These are phyloP conservation scores for Epirrita christyi DNA, from an alignment of 2,888 invertebrate genomes.

Conservation along the genomic window DNA sequence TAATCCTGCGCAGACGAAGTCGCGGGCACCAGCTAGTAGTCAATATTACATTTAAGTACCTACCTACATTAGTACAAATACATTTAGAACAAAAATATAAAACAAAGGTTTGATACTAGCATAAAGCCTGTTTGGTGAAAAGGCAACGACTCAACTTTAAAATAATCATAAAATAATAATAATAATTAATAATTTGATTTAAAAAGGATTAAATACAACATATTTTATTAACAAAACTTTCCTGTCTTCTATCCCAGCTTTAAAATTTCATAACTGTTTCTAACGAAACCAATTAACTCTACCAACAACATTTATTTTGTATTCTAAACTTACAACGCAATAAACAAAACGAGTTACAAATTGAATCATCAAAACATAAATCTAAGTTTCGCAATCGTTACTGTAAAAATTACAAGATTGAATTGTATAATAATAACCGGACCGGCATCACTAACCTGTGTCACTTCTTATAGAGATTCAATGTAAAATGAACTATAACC, in stretches of 20 bases:
- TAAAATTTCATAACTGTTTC: conserved; percentile 1
- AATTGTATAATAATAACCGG: conserved; percentile 73
- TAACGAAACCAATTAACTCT: conserved; percentile 31
- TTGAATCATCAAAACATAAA: conserved; percentile 41
- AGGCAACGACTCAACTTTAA: too few relatives aligned
- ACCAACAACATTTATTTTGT: conserved; percentile 20
- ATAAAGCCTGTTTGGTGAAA: too few relatives aligned
- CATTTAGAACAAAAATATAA: too few relatives aligned
- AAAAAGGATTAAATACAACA: too few relatives aligned
- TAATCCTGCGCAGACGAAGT: too few relatives aligned
- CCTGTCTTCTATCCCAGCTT: not conserved
- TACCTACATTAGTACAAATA: too few relatives aligned
- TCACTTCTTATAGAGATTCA: conserved; percentile 5
- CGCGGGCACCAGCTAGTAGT: too few relatives aligned
- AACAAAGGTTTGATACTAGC: too few relatives aligned
- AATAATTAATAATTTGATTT: not conserved
- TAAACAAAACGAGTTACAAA: conserved; percentile 40
- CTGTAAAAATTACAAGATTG: conserved; percentile 51
- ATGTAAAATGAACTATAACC: conserved; percentile 1
- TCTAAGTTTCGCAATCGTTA: conserved; percentile 52
- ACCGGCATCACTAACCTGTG: conserved; percentile 46
- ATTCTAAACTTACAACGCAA: conserved; percentile 22
- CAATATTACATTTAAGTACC: too few relatives aligned
- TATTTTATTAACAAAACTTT: not conserved
- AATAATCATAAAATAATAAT: too few relatives aligned